phyloP scores from a whole-genome alignment of 1,140 invertebrate species.

The Saccostrea cuccullata region DNA sequence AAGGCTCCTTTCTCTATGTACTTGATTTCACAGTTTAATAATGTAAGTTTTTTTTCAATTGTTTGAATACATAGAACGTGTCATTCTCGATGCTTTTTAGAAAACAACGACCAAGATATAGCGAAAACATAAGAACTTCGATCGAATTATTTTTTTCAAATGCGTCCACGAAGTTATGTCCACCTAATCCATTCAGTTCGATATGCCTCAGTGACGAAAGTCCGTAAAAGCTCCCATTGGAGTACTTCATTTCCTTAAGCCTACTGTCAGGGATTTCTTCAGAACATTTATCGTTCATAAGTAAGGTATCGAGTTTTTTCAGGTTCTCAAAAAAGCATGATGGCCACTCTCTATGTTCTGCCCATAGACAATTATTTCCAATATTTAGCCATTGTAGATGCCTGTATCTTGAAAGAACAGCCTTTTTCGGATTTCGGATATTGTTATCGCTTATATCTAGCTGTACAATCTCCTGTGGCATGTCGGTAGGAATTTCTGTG shows the following conservation, averaged over 20 bases:
- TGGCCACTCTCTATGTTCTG: not conserved
- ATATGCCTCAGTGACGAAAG: not conserved
- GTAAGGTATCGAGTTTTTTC: not conserved
- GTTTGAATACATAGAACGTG: not conserved
- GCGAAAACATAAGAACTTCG: not conserved
- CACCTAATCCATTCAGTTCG: not conserved
- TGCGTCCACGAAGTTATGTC: not conserved
- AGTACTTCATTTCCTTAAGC: not conserved
- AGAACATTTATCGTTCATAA: not conserved
- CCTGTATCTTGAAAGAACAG: not conserved
- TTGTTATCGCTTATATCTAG: not conserved
- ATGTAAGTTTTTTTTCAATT: not conserved
- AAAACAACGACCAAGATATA: not conserved
- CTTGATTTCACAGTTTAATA: not conserved
- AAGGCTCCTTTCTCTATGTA: not conserved
- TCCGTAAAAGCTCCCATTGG: not conserved
- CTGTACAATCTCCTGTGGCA: not conserved
- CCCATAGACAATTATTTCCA: not conserved
- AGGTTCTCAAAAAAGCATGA: not conserved
- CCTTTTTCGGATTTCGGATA: not conserved
- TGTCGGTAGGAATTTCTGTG: not conserved
- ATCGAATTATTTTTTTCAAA: not conserved
- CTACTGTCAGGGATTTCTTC: not conserved
- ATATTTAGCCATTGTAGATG: slow-evolving; percentile 6
- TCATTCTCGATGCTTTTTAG: not conserved